Conservation (phyloP, 2,797 vertebrate genomes). For the Cryptoprocta ferox region DNA sequence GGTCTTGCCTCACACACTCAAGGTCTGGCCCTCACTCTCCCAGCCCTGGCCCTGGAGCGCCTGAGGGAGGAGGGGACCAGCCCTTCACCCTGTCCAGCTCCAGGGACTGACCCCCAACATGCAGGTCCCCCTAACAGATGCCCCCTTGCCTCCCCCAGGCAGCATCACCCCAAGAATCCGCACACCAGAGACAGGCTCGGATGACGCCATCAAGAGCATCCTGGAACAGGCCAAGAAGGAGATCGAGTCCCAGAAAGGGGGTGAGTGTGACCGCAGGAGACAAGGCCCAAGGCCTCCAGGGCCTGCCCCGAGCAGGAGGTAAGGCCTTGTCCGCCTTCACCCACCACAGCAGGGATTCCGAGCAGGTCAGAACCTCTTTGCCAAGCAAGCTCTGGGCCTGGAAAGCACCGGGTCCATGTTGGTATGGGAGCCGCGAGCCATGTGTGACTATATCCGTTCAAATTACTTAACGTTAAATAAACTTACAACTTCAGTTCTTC, state of each 20-base stretch:
- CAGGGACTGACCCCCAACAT: background rate
- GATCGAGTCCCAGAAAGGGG: conserved; percentile 98
- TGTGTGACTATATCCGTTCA: background rate
- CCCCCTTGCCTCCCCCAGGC: conserved; percentile 88
- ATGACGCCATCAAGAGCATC: conserved; percentile 99
- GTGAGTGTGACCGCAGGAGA: conserved; percentile 82
- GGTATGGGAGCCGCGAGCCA: background rate
- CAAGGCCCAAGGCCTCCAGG: too few relatives aligned
- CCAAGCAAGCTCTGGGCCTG: background rate
- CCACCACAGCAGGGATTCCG: background rate
- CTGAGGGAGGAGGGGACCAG: background rate
- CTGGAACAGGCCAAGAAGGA: conserved; percentile 99
- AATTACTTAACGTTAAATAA: background rate
- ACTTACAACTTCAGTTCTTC: background rate
- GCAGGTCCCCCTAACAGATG: background rate
- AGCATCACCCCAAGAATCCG: conserved; percentile 99
- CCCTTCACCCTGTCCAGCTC: background rate
- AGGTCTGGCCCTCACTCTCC: background rate
- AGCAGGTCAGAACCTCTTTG: background rate
- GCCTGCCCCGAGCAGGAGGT: background rate
- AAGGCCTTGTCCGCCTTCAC: accelerated
- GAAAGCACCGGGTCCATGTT: accelerated
- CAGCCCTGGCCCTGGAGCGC: background rate
- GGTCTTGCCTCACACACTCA: background rate
- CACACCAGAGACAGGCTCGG: conserved; percentile 98